Percentiles rank a stretch among this genome's conserved stretches.
phyloP scores from a whole-genome alignment of 1,140 invertebrate species.

The Drosophila kikkawai region DNA sequence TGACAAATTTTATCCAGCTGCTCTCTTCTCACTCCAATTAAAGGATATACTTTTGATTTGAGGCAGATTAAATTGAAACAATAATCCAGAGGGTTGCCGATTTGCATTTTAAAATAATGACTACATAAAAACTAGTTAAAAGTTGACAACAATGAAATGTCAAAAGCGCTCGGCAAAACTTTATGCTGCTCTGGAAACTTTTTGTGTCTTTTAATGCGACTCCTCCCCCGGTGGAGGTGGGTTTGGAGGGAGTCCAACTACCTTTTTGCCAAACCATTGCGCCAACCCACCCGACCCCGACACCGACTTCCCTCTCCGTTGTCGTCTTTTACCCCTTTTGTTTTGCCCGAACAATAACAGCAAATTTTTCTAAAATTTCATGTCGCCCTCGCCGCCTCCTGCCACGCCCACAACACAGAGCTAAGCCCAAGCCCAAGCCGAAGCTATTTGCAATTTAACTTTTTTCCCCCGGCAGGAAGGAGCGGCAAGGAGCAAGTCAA shows the following conservation, averaged over 20 bases:
- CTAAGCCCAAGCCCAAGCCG: constrained; percentile 42
- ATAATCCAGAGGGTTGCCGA: constrained; percentile 36
- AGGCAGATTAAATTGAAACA: constrained; percentile 53
- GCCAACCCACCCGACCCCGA: neutral
- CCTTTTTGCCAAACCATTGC: constrained; percentile 30
- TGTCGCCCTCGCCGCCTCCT: constrained; percentile 38
- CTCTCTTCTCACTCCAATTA: constrained; percentile 46
- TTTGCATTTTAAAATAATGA: constrained; percentile 78
- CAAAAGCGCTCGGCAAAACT: constrained; percentile 66
- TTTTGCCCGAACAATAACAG: constrained; percentile 77
- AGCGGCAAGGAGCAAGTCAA: constrained; percentile 34
- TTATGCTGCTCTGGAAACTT: constrained; percentile 63
- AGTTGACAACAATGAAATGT: constrained; percentile 82
- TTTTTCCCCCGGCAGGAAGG: constrained; percentile 46
- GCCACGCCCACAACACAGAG: constrained; percentile 19
- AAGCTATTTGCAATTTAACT: constrained; percentile 82
- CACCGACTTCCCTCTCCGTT: neutral
- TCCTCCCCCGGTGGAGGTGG: constrained; percentile 30
- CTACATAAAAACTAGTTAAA: constrained; percentile 81
- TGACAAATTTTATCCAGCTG: constrained; percentile 18
- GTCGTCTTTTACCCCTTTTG: constrained; percentile 57
- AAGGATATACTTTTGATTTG: constrained; percentile 44
- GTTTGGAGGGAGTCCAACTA: neutral
- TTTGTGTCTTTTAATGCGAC: constrained; percentile 64
- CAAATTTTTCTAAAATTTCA: constrained; percentile 82